Evolutionary conservation across 2,888 invertebrate genomes (phyloP), one percentile per base, ranked within the genome.

Genomic region (Drosophila melanosoma): DNA sequence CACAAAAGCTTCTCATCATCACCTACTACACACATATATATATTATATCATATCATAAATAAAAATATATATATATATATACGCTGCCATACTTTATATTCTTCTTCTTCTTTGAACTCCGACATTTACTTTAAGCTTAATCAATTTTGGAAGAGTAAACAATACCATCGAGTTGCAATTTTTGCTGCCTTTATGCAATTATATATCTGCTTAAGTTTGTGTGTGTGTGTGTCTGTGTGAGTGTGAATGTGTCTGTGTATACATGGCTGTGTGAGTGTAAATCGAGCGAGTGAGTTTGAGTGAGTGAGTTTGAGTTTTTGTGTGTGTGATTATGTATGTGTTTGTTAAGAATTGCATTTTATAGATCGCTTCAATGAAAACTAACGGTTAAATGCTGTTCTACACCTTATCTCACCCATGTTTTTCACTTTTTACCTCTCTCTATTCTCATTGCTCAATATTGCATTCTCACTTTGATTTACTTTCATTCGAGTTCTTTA

Each of bases 101-200:
- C 42, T 29, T 38, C 36, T 42, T 56, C 15, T 66, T 48, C 57
- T 38, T n/a, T 54, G 6, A 53, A 54, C 64, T 53, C 66, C 65
- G 45, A 45, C 45, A 54, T 57, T 76, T 87, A 81, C 72, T 87
- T 86, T 86, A 86, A 86, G 85, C 85, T 86, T 86, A 86, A 85
- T 85, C 75, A 85, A 89, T 88, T 90, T 87, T 87, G 87, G 87
- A 87, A 87, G 87, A 90, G 90, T 87, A 87, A 87, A 87, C 87
- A 87, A 87, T 87, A 90, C 90, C 87, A 90, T 90, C 89, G 89
- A 82, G 90, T 88, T 88, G 82, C 83, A 88, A 89, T 88, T 83
- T 81, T 85, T 85, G 89, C 87, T 90, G 87, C 90, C 86, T 89
- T 82, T 42, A 86, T 84, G 81, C 83, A 88, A 70, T 83, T 69